Percentiles rank a stretch among this genome's conserved stretches.
These are phyloP conservation scores for Syngnathus scovelli DNA, from an alignment of 2,113 vertebrate genomes.

Conservation along the genomic window DNA sequence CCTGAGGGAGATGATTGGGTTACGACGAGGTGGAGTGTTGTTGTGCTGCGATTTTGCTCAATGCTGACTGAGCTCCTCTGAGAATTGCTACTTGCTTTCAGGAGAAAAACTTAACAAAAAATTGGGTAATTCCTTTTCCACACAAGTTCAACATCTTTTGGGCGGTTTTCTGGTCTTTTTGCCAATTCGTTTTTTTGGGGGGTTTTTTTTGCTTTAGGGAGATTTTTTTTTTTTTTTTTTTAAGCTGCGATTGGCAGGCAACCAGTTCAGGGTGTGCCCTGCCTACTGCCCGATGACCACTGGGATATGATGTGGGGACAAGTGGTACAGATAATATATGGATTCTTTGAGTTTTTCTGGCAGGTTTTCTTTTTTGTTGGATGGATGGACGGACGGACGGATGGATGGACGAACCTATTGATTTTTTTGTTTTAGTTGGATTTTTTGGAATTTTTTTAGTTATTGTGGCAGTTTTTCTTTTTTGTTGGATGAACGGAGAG, in stretches of 20 bases:
- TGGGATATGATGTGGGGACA: too few relatives aligned
- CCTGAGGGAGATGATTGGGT: constrained; percentile 40
- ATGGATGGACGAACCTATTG: too few relatives aligned
- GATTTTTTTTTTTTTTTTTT: too few relatives aligned
- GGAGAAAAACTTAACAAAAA: constrained; percentile 15
- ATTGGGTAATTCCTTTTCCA: constrained; percentile 7
- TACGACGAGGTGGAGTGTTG: constrained; percentile 27
- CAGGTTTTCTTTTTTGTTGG: too few relatives aligned
- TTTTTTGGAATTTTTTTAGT: not conserved
- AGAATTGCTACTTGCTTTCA: constrained; percentile 18
- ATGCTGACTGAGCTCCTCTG: constrained; percentile 31
- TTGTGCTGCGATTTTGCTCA: constrained; percentile 21
- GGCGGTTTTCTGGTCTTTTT: not conserved
- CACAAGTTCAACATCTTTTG: not conserved
- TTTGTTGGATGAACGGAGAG: not conserved
- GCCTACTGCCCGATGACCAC: too few relatives aligned
- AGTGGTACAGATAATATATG: too few relatives aligned
- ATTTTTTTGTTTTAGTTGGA: too few relatives aligned
- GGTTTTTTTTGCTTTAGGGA: not conserved
- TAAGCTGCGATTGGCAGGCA: too few relatives aligned
- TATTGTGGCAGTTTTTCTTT: not conserved
- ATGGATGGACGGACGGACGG: too few relatives aligned
- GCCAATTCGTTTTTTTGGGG: not conserved
- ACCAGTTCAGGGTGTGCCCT: too few relatives aligned
- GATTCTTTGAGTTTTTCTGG: too few relatives aligned